phyloP scores from a whole-genome alignment of 2,888 invertebrate genomes.

The Calameuta idolon region DNA sequence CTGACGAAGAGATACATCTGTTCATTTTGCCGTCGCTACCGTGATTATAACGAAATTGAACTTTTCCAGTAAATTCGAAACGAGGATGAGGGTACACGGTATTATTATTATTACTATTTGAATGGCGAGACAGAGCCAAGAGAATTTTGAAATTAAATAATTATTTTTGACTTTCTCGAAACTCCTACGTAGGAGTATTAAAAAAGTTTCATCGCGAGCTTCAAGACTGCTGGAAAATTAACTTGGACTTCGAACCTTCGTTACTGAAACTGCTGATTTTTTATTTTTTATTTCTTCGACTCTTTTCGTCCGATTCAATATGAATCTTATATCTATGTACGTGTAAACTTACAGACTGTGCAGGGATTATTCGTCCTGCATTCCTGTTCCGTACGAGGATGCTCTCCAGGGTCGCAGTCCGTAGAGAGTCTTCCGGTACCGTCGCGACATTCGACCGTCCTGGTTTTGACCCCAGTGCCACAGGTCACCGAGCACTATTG shows the following conservation, averaged over 20 bases:
- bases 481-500: slow-evolving; percentile 92
- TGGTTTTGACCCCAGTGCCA: slow-evolving; percentile 86
- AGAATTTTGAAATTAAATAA: neutral
- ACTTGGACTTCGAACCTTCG: neutral
- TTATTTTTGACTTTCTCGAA: neutral
- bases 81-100: neutral
- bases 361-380: slow-evolving; percentile 83
- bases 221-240: neutral
- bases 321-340: neutral
- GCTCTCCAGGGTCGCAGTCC: slow-evolving; percentile 76
- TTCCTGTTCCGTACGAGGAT: slow-evolving; percentile 78
- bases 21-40: neutral
- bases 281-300: slow-evolving; percentile 16
- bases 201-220: neutral
- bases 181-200: neutral
- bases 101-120: neutral
- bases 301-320: slow-evolving; percentile 10
- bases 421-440: slow-evolving; percentile 57
- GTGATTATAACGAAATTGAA: neutral
- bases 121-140: neutral
- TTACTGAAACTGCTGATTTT: slow-evolving; percentile 8
- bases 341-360: slow-evolving; percentile 64
- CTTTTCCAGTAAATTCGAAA: neutral
- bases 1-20: neutral
- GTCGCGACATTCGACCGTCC: slow-evolving; percentile 84